Evolutionary conservation across 2,888 invertebrate genomes (phyloP), one percentile per base, ranked within the genome.

Genomic region (Palloptera scutellata): DNA sequence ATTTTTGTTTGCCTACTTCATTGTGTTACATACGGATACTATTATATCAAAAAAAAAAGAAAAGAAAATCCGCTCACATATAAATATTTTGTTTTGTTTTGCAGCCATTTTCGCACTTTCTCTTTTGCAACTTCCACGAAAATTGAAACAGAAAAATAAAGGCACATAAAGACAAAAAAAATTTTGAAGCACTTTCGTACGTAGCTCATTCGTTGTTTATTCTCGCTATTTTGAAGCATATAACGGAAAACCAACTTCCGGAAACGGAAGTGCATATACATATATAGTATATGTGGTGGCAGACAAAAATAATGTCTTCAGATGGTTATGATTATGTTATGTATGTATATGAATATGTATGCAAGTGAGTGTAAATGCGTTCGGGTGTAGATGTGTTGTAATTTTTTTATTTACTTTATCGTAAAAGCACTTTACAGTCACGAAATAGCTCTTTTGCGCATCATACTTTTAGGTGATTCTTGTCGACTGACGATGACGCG

Each of bases 211-310:
- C 6, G 6, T 30, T 30, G 2, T 30, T 30, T 30, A 4, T 30
- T 30, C 6, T 30, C 6, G 30, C 30, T 6, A 6, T 30, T 30
- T 30, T 30, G 72, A 72, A 77, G 77, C 75, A 77, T 74, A 77
- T 77, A 78, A 78, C 76, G 77, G 77, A 75, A 76, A 77, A 75
- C 75, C 73, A 75, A 55, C 75, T 78, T 76, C 74, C 78, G 78
- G 79, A 79, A 76, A 72, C 74, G 73, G 74, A 68, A 70, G 67
- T 70, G 64, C 69, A 30, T 30, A 30, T 30, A 30, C 6, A 30
- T 6, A 30, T 6, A 4, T 64, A 67, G 67, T 67, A 67, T 64
- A 58, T n/a, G 15, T 17, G n/a, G 20, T 42, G 17, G 55, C 45
- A 51, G 58, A 61, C 30, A 51, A 53, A n/a, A 59, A 59, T 60